Base-by-base conservation (phyloP, 2,113 vertebrate genomes). In the Semicossyphus pulcher region DNA sequence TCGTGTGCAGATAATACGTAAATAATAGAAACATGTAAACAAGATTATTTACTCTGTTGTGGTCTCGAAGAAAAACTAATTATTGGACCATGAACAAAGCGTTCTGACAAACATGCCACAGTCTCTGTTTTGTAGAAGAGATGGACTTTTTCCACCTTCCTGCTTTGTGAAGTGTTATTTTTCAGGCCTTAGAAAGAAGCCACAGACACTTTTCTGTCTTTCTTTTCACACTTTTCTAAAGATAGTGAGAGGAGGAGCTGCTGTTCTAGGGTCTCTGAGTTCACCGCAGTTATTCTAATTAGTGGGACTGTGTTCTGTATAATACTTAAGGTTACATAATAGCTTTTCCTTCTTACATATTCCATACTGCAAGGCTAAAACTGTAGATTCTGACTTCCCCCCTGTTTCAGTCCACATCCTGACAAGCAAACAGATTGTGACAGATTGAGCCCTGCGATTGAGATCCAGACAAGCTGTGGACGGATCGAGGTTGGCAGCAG, bases 371-470 rank as follows among this genome's bases (percentile, higher is more conserved):
- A 0, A 25, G 45, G 45, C 39, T 41, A 48, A 41, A 36, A 21
- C 28, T 49, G 28, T 8, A 12, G 39, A 18, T 23, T 72, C 53
- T 37, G n/a, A 47, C 37, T 8, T 14, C 41, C 14, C 18, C 18
- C 12, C 45, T 14, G 36, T 51, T 34, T 56, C 51, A 34, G 54
- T 65, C 71, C 11, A 3, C 72, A 48, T 12, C 61, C 10, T 34
- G 72, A 76, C 64, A 47, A 54, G 49, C 42, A 75, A 76, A 81
- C 68, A 72, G 60, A 29, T 42, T 67, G 45, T 65, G 76, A 87
- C 23, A 54, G 70, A 74, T 41, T 32, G 45, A 48, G 25, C 34
- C 29, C 26, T 12, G 28, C 23, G 69, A 70, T 73, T 41, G 62
- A 66, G 44, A 74, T 69, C 45, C 57, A 70, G 66, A 63, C 61